Evolutionary conservation across 2,888 invertebrate genomes (phyloP).

Genomic region (Athalia circularis): DNA sequence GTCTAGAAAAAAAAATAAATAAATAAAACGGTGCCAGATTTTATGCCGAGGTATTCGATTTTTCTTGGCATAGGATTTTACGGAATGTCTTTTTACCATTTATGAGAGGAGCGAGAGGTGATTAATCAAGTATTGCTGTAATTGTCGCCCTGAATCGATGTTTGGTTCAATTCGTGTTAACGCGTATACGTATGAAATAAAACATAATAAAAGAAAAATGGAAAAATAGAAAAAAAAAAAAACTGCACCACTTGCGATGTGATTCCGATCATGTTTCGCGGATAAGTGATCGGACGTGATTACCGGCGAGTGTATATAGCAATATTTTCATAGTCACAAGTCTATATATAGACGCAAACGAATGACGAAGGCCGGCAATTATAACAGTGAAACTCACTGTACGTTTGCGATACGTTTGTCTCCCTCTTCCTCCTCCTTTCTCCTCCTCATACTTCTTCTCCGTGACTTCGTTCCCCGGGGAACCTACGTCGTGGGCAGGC

Average conservation of each 20-base stretch:
- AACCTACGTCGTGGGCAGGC: constrained; percentile 40
- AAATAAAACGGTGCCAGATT: constrained; percentile 14
- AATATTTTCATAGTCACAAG: constrained; percentile 34
- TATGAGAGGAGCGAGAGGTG: constrained; percentile 24
- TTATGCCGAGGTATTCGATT: not conserved
- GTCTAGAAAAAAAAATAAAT: too few relatives aligned
- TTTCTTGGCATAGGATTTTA: constrained; percentile 25
- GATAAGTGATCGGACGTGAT: constrained; percentile 43
- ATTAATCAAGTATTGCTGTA: constrained; percentile 37
- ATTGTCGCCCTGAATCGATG: constrained; percentile 40
- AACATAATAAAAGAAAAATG: not conserved
- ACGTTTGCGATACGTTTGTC: constrained; percentile 6
- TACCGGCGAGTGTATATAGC: constrained; percentile 13
- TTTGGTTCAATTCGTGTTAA: constrained; percentile 35
- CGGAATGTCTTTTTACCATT: constrained; percentile 39
- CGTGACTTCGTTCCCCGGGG: constrained; percentile 16
- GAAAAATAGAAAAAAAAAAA: not conserved
- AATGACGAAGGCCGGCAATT: constrained; percentile 41
- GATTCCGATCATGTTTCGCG: constrained; percentile 39
- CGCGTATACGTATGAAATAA: not conserved
- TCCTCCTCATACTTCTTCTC: not conserved
- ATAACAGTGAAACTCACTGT: constrained; percentile 42
- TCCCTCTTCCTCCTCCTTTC: not conserved
- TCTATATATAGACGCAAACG: constrained; percentile 39
- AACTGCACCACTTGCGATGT: constrained; percentile 22